phyloP scores from a whole-genome alignment of 2,797 vertebrate genomes.

The Salarias fasciatus region DNA sequence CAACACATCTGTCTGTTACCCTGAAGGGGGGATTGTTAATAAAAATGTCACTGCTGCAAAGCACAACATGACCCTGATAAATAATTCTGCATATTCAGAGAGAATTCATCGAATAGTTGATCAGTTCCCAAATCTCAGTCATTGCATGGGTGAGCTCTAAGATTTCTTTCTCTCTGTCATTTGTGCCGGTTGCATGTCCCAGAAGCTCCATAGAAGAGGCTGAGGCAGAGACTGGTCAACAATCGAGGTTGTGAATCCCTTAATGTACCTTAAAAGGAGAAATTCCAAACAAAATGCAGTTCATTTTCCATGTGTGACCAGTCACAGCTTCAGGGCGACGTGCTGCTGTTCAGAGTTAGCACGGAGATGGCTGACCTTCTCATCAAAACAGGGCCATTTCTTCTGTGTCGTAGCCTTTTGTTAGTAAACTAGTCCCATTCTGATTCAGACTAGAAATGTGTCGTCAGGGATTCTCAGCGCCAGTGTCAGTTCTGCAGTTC shows the following conservation, averaged over 20 bases:
- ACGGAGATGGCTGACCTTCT: too few relatives aligned
- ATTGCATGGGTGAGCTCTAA: slow-evolving; percentile 6
- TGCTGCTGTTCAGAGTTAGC: too few relatives aligned
- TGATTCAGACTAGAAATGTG: slow-evolving; percentile 52
- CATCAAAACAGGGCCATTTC: too few relatives aligned
- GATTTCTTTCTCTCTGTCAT: background rate
- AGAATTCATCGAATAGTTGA: slow-evolving; percentile 1
- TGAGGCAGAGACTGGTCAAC: background rate
- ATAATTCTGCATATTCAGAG: slow-evolving; percentile 3
- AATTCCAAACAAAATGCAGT: too few relatives aligned
- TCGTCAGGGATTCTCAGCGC: slow-evolving; percentile 11
- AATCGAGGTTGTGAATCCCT: slow-evolving; percentile 8
- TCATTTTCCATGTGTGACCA: slow-evolving; percentile 3
- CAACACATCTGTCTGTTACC: slow-evolving; percentile 24
- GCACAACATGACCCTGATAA: slow-evolving; percentile 11
- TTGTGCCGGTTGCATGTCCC: slow-evolving; percentile 7
- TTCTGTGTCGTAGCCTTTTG: slow-evolving; percentile 35
- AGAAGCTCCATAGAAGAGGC: background rate
- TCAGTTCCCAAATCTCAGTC: slow-evolving; percentile 3
- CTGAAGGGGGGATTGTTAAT: slow-evolving; percentile 25
- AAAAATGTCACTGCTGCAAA: slow-evolving; percentile 14
- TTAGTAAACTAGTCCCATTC: slow-evolving; percentile 83
- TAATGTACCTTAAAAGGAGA: background rate
- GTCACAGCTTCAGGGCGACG: background rate
- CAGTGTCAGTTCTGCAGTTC: slow-evolving; percentile 48